Evolutionary conservation across 2,113 vertebrate genomes (phyloP), one percentile per base, ranked within the genome.

Genomic region (Podilymbus podiceps): DNA sequence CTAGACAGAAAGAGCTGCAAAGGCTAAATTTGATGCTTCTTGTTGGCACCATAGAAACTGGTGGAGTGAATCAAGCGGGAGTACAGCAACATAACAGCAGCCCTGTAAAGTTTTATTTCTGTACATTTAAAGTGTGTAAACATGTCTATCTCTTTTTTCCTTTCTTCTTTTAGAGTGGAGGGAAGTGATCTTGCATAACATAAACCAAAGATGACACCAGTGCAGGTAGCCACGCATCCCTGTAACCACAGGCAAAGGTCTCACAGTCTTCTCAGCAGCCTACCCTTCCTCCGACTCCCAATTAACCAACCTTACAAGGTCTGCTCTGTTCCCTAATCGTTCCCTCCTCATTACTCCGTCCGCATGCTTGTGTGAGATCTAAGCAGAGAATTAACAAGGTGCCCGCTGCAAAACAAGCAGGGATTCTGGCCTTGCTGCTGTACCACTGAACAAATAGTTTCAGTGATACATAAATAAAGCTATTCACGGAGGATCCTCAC

Each of bases 391-490:
- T 67, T 90, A 96, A 90, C 60, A 92, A 87, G 90, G 67, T 84
- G 56, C 55, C 79, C 93, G 67, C 85, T 94, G 89, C 89, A 95
- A 92, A 91, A 85, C 50, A 89, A 91, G 84, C 93, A 89, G 74
- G 89, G 59, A 89, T 67, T 62, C 89, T 84, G 60, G 63, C 40
- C 84, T 24, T 8, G 17, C 69, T 84, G 67, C 87, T 53, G 31
- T 47, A 84, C 62, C 5, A 16, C 79, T 75, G 31, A 92, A 87
- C 80, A 89, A 88, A 73, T 49, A 74, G 60, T 79, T 93, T 87
- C 96, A 85, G 87, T 64, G 69, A 93, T 96, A 95, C 96, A 97
- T 93, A 96, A 95, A 92, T 87, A 89, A 87, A 92, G 66, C 55
- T 72, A 31, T 84, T 86, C 46, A 83, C 0, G 0, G 50, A 77